Evolutionary conservation across 2,797 vertebrate species (phyloP), one percentile per base, ranked within the genome.

Genomic region (Strix occidentalis): DNA sequence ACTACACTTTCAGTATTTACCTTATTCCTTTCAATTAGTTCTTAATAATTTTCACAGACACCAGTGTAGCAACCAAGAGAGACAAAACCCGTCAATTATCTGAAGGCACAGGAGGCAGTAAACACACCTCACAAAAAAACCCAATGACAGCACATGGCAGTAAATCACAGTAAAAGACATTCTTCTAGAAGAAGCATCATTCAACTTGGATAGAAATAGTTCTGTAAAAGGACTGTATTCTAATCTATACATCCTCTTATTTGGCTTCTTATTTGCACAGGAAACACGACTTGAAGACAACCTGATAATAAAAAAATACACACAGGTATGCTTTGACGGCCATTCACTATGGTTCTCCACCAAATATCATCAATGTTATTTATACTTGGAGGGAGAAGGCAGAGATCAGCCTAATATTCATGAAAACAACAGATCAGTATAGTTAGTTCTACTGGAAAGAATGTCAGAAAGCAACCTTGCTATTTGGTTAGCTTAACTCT

Each of bases 401-500:
- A 94, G 87, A 87, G 54, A 94, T 69, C 71, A 91, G 77, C 60
- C 76, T 64, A 76, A 70, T 51, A 64, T 29, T 74, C 61, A 82
- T 5, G 75, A 93, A 96, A 96, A 92, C 74, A 96, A 91, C 58
- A 93, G 75, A 91, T 77, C 20, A 82, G 45, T 79, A 84, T 83
- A 84, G 80, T 87, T 77, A 90, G 87, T 91, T 84, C 90, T 88
- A 41, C 17, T 95, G 87, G 88, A 94, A 97, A 96, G 91, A 97
- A 95, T 85, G 95, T 89, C 93, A 89, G 89, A 88, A 89, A 88
- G 90, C 76, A 95, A 86, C 23, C 61, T 83, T 72, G 85, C 58
- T 95, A 82, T 97, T 97, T 95, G 68, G 70, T 94, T 97, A 96
- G 94, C 87, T 96, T 88, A 92, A 90, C 89, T 96, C 69, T 77